Evolutionary conservation across 2,113 vertebrate species (phyloP).

Genomic region (Calidris pugnax): DNA sequence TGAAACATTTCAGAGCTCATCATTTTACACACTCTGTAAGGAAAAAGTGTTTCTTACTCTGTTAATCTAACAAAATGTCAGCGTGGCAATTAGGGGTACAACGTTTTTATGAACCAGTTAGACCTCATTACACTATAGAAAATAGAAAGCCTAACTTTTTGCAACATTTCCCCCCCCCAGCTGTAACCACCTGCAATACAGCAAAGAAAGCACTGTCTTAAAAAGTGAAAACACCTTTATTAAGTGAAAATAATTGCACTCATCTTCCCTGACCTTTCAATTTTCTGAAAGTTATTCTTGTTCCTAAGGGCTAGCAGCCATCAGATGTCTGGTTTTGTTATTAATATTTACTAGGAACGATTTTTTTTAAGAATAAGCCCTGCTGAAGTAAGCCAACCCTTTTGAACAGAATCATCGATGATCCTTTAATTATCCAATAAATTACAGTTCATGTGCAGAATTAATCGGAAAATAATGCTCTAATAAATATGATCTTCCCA

Average conservation of each 20-base stretch:
- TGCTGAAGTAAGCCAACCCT: background rate
- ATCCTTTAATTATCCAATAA: slow-evolving; percentile 19
- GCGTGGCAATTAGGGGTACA: slow-evolving; percentile 50
- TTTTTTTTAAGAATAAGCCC: background rate
- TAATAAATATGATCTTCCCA: slow-evolving; percentile 14
- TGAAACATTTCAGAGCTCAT: background rate
- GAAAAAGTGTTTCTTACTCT: background rate
- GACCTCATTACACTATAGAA: background rate
- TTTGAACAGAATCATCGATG: background rate
- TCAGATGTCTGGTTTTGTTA: background rate
- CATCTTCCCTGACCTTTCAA: slow-evolving; percentile 33
- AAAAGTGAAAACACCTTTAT: background rate
- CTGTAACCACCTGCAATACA: background rate
- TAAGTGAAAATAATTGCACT: slow-evolving; percentile 20
- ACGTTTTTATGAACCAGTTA: slow-evolving; percentile 24
- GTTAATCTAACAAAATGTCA: slow-evolving; percentile 40
- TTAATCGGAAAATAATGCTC: slow-evolving; percentile 12
- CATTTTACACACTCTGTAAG: background rate
- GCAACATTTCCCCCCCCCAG: background rate
- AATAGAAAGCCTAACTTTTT: slow-evolving; percentile 20
- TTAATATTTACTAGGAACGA: background rate
- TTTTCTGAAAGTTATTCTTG: background rate
- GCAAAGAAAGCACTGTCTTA: background rate
- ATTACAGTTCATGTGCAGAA: slow-evolving; percentile 21
- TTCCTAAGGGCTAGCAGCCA: background rate